phyloP scores from a whole-genome alignment of 2,888 invertebrate genomes.

The Litoditis marina region DNA sequence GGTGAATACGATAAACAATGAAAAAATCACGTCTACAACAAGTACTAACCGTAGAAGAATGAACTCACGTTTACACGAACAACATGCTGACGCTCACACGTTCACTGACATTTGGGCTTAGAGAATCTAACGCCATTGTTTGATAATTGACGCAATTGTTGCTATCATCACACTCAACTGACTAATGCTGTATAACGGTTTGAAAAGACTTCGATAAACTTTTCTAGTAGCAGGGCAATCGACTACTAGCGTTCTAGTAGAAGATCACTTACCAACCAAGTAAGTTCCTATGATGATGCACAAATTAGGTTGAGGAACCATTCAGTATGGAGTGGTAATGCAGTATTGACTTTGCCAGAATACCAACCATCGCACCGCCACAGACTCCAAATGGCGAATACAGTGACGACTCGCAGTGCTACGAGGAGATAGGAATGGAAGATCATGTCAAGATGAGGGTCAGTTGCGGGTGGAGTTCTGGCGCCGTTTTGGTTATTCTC shows the following conservation, averaged over 20 bases:
- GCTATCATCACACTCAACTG: background rate
- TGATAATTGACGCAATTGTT: background rate
- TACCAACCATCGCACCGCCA: slow-evolving; percentile 30
- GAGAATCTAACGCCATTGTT: background rate
- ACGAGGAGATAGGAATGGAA: slow-evolving; percentile 38
- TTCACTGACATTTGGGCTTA: background rate
- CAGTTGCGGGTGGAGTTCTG: too few species aligned
- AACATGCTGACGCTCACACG: background rate
- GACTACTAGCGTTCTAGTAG: too few species aligned
- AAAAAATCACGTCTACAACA: too few species aligned
- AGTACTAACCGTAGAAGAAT: background rate
- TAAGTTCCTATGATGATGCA: too few species aligned
- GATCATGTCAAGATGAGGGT: too few species aligned
- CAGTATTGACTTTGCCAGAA: slow-evolving; percentile 12
- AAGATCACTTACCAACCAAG: too few species aligned
- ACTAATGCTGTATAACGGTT: too few species aligned
- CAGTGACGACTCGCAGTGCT: slow-evolving; percentile 24
- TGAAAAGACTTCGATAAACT: too few species aligned
- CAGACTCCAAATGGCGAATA: slow-evolving; percentile 5
- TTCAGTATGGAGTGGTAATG: background rate
- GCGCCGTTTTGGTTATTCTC: too few species aligned
- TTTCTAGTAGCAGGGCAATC: too few species aligned
- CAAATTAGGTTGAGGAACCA: too few species aligned
- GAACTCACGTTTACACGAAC: background rate
- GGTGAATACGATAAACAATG: too few species aligned